These are phyloP conservation scores for Papilio protenor DNA, from an alignment of 2,888 invertebrate species.

Conservation along the genomic window DNA sequence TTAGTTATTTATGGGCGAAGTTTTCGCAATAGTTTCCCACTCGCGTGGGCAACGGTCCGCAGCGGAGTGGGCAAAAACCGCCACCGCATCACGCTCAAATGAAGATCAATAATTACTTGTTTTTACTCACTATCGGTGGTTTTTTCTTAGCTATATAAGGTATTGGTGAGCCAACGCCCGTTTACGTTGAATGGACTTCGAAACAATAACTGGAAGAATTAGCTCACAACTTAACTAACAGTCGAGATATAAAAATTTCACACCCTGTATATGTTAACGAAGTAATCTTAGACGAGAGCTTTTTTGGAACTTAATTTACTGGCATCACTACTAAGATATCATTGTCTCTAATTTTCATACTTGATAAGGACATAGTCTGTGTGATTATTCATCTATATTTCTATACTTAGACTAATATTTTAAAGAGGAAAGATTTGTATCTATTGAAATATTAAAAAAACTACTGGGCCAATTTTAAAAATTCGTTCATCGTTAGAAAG, in stretches of 20 bases:
- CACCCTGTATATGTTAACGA: not conserved
- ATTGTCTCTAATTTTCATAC: not conserved
- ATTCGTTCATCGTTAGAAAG: no score
- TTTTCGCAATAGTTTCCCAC: constrained; percentile 73
- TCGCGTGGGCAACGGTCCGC: constrained; percentile 58
- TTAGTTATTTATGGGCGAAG: constrained; percentile 50
- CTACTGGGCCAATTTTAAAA: no score
- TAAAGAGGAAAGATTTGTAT: no score
- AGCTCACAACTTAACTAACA: constrained; percentile 43
- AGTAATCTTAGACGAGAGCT: no score
- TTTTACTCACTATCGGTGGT: constrained; percentile 70
- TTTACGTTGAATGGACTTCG: constrained; percentile 69
- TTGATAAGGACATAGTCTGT: no score
- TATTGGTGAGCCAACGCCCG: constrained; percentile 70
- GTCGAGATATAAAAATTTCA: not conserved
- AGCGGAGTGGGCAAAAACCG: constrained; percentile 73
- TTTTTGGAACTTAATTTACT: not conserved
- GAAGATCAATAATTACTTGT: constrained; percentile 80
- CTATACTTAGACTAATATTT: no score
- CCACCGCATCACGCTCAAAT: constrained; percentile 79
- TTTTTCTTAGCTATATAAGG: constrained; percentile 69
- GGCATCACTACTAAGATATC: not conserved
- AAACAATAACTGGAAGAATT: constrained; percentile 61
- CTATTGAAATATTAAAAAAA: no score
- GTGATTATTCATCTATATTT: no score